These are phyloP conservation scores for Myiotriccus ornatus DNA, from an alignment of 2,797 vertebrate species.

Conservation along the genomic window DNA sequence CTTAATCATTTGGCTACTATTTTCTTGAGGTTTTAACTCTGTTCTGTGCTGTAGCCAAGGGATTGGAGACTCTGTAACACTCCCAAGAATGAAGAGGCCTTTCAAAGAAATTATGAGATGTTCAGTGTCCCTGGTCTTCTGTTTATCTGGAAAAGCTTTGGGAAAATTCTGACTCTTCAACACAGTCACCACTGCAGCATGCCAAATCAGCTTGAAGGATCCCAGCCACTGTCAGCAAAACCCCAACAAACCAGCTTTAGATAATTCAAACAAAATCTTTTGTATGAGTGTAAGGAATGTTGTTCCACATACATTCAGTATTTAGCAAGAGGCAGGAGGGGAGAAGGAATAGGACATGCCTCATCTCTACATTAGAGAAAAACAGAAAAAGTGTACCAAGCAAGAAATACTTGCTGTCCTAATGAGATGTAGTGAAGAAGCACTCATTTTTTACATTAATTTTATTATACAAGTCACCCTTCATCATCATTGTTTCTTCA, in stretches of 20 bases:
- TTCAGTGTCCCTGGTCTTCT: not conserved
- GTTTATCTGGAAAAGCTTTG: slow-evolving; percentile 37
- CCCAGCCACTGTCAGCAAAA: slow-evolving; percentile 46
- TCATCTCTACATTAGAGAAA: not conserved
- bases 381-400: not conserved
- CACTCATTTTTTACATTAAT: not conserved
- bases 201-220: slow-evolving; percentile 15
- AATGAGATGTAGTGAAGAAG: not conserved
- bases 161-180: slow-evolving; percentile 50
- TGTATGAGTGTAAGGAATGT: not conserved
- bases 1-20: not conserved
- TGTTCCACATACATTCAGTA: not conserved
- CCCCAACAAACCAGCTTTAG: not conserved
- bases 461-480: not conserved
- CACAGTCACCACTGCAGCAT: slow-evolving; percentile 12
- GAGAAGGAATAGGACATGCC: not conserved
- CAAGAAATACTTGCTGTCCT: not conserved
- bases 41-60: not conserved
- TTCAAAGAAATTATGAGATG: not conserved
- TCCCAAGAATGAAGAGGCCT: not conserved
- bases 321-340: not conserved
- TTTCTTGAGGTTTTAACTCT: not conserved
- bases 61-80: not conserved
- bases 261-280: slow-evolving; percentile 29
- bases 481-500: not conserved